These are phyloP conservation scores for Petaurus breviceps DNA, from an alignment of 2,113 vertebrate species.

Conservation along the genomic window DNA sequence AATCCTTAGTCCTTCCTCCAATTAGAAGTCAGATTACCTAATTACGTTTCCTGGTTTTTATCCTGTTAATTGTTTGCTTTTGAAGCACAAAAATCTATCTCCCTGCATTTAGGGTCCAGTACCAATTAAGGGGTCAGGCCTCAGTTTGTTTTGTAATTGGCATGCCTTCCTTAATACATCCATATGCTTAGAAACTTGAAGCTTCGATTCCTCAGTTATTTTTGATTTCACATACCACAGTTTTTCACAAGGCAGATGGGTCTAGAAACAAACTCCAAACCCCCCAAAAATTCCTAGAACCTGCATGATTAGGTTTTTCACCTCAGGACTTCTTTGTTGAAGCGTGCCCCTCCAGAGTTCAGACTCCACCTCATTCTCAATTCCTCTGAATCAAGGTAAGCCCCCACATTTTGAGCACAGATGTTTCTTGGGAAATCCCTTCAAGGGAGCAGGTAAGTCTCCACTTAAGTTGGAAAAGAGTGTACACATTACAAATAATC, in stretches of 20 bases:
- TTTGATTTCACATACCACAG: too few relatives aligned
- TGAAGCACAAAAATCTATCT: too few relatives aligned
- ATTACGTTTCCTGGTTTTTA: background rate
- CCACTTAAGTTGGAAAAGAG: background rate
- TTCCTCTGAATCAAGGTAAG: background rate
- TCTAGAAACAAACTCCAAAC: background rate
- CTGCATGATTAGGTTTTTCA: background rate
- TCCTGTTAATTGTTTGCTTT: background rate
- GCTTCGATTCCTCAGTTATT: too few relatives aligned
- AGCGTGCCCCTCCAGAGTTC: background rate
- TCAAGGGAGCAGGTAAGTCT: background rate
- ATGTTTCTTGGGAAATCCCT: background rate
- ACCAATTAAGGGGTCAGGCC: too few relatives aligned
- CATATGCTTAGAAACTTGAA: too few relatives aligned
- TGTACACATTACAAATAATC: background rate
- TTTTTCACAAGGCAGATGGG: too few relatives aligned
- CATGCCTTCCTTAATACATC: too few relatives aligned
- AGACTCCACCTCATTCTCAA: background rate
- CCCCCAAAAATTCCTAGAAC: background rate
- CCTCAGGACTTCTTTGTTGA: background rate
- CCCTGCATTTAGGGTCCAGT: too few relatives aligned
- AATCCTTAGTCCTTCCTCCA: background rate
- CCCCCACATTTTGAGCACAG: background rate
- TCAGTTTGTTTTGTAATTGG: too few relatives aligned
- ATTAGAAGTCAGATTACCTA: background rate